These are phyloP conservation scores for Catharus bicknelli DNA, from an alignment of 2,113 vertebrate genomes.

Conservation along the genomic window DNA sequence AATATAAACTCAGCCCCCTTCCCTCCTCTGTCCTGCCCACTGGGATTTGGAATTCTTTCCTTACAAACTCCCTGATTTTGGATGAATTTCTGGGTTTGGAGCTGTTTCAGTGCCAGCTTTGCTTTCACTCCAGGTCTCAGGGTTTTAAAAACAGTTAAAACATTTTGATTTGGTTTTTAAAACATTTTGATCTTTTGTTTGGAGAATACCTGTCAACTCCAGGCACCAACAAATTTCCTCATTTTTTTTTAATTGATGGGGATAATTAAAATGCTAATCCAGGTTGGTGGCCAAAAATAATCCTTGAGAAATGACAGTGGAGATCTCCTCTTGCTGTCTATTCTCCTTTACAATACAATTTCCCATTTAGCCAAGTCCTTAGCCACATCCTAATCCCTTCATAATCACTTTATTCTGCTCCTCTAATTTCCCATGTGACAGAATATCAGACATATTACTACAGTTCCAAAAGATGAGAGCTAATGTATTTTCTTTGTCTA, in stretches of 20 bases:
- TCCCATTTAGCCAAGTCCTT: slow-evolving; percentile 57
- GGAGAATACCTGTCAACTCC: not conserved
- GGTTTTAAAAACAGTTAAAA: not conserved
- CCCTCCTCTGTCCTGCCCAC: not conserved
- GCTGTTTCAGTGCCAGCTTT: not conserved
- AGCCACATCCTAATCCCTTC: slow-evolving; percentile 61
- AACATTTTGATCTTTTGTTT: not conserved
- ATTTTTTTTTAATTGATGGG: not conserved
- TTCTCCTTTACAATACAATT: slow-evolving; percentile 37
- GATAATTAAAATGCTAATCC: slow-evolving; percentile 55
- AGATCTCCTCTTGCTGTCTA: slow-evolving; percentile 14
- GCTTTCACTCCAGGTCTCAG: not conserved
- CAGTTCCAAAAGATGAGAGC: slow-evolving; percentile 59
- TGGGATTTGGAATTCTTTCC: not conserved
- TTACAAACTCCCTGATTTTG: not conserved
- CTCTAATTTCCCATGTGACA: slow-evolving; percentile 69
- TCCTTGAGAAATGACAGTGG: slow-evolving; percentile 53
- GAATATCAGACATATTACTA: slow-evolving; percentile 60
- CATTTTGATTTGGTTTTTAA: not conserved
- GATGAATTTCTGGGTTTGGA: not conserved
- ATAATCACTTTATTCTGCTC: slow-evolving; percentile 66
- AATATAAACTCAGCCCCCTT: not conserved
- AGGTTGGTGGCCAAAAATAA: slow-evolving; percentile 47
- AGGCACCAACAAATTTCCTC: not conserved
- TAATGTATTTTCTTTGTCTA: slow-evolving; percentile 62